Evolutionary conservation across 2,113 vertebrate species (phyloP).

Genomic region (Datnioides undecimradiatus): DNA sequence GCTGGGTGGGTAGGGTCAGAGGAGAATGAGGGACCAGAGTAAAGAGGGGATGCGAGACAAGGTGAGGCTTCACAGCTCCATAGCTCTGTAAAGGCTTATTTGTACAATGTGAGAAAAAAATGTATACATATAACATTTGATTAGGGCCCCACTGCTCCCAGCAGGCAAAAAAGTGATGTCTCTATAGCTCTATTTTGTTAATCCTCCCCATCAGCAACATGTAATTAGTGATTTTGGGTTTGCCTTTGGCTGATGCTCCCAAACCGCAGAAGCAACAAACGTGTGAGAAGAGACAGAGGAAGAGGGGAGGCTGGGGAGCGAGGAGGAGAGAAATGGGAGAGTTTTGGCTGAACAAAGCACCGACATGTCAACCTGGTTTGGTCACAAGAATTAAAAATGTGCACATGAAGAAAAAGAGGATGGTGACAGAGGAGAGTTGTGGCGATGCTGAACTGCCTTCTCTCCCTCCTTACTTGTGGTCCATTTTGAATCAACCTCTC

Average conservation of each 20-base stretch:
- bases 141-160: constrained; percentile 52
- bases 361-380: constrained; percentile 1
- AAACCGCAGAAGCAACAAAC: constrained; percentile 52
- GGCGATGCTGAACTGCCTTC: constrained; percentile 5
- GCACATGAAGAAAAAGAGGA: not conserved
- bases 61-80: constrained; percentile 38
- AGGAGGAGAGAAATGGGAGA: not conserved
- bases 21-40: not conserved
- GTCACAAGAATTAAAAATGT: constrained; percentile 17
- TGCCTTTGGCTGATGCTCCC: constrained; percentile 42
- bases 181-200: constrained; percentile 52
- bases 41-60: constrained; percentile 14
- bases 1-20: not conserved
- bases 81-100: constrained; percentile 72
- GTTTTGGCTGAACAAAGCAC: constrained; percentile 4
- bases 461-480: constrained; percentile 26
- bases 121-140: constrained; percentile 79
- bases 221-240: constrained; percentile 63
- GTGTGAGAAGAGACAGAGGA: constrained; percentile 22
- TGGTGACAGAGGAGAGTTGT: not conserved
- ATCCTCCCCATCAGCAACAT: constrained; percentile 49
- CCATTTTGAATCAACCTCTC: constrained; percentile 26
- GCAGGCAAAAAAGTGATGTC: constrained; percentile 62
- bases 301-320: not conserved
- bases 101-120: constrained; percentile 74